Evolutionary conservation across 2,888 invertebrate species (phyloP).

Genomic region (Odontocolon sp.): DNA sequence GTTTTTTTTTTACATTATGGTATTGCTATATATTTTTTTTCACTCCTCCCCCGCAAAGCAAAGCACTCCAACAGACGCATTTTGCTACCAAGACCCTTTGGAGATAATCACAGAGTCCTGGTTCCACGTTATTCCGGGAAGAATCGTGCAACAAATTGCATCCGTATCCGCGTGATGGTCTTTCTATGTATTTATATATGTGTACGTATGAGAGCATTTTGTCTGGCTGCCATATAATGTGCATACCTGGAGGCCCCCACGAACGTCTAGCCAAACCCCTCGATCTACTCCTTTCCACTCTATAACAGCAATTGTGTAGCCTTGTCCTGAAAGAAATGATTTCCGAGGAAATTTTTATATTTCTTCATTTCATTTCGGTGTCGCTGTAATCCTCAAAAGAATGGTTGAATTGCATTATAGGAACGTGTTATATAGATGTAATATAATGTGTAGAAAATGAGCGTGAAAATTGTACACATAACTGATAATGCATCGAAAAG

Average conservation of each 20-base stretch:
- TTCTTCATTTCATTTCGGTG: constrained; percentile 12
- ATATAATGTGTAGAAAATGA: constrained; percentile 1
- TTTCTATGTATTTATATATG: not conserved
- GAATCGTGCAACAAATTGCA: constrained; percentile 66
- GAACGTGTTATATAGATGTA: not conserved
- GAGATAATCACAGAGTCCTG: constrained; percentile 67
- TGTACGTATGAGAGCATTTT: not conserved
- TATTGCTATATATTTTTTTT: constrained; percentile 52
- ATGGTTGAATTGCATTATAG: not conserved
- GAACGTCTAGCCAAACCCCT: constrained; percentile 61
- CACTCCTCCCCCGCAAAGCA: constrained; percentile 44
- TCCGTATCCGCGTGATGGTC: constrained; percentile 50
- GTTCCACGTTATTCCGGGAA: constrained; percentile 64
- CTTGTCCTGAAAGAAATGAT: constrained; percentile 41
- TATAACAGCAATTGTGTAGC: too few species aligned
- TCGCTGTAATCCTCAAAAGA: constrained; percentile 26
- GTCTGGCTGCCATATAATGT: constrained; percentile 27
- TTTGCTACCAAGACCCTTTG: constrained; percentile 44
- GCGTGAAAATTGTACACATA: not conserved
- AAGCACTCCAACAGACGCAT: constrained; percentile 20
- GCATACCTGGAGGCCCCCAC: constrained; percentile 52
- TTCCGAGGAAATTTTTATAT: constrained; percentile 41
- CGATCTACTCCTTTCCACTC: constrained; percentile 56
- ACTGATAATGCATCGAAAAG: too few species aligned
- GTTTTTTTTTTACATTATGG: not conserved